These are phyloP conservation scores for human DNA, from an alignment of 2,113 vertebrate genomes.

Conservation along the genomic window DNA sequence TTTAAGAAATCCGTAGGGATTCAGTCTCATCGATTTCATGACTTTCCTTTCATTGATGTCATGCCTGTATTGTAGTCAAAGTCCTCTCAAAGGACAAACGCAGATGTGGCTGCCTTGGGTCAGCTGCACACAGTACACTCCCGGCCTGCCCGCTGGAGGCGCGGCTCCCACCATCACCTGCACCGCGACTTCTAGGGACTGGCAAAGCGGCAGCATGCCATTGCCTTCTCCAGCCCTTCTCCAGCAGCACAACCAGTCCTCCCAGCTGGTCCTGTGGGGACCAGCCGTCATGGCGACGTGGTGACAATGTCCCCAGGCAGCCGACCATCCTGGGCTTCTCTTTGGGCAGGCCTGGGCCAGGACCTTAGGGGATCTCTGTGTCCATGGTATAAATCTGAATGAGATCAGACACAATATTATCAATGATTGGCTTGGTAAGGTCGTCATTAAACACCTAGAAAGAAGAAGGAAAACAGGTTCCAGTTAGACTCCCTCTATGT, in stretches of 20 bases:
- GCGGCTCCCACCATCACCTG: not conserved
- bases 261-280: constrained; percentile 49
- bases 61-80: not conserved
- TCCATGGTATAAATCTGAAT: constrained; percentile 92
- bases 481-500: not conserved
- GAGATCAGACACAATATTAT: constrained; percentile 89
- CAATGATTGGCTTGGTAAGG: constrained; percentile 86
- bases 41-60: not conserved
- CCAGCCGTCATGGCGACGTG: not conserved
- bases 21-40: not conserved
- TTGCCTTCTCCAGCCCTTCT: not conserved
- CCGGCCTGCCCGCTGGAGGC: not conserved
- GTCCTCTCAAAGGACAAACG: constrained; percentile 48
- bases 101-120: not conserved
- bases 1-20: not conserved
- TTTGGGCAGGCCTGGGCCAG: constrained; percentile 42
- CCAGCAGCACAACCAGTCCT: constrained; percentile 38
- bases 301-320: constrained; percentile 30
- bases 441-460: constrained; percentile 86
- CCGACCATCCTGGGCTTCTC: constrained; percentile 53
- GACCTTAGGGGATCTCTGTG: constrained; percentile 87
- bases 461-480: constrained; percentile 71
- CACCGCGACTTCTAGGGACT: not conserved
- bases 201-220: not conserved
- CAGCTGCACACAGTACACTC: not conserved